These are phyloP conservation scores for Tyto alba DNA, from an alignment of 2,113 vertebrate species.

Conservation along the genomic window DNA sequence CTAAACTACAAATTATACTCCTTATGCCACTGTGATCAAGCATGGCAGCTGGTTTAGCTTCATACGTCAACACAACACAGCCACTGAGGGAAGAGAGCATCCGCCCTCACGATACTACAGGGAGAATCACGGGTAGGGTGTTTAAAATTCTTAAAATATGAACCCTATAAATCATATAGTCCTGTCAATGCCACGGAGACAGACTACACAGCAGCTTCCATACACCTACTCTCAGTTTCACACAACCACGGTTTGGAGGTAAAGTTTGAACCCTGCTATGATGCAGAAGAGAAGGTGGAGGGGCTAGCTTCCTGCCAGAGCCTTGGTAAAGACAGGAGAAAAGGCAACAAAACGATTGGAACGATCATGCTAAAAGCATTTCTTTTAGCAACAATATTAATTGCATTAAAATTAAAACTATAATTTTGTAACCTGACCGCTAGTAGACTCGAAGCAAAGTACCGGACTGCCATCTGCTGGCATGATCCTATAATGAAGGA, in stretches of 20 bases:
- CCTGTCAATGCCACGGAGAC: background rate
- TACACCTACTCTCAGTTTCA: background rate
- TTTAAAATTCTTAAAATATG: constrained; percentile 38
- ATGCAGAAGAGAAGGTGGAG: background rate
- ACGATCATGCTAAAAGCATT: background rate
- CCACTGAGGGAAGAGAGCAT: background rate
- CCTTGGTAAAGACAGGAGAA: background rate
- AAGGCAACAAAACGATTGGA: background rate
- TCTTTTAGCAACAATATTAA: background rate
- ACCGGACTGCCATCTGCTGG: constrained; percentile 74
- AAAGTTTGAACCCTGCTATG: background rate
- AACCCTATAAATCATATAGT: constrained; percentile 38
- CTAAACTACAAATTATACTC: constrained; percentile 14
- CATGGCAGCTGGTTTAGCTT: background rate
- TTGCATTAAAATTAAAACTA: background rate
- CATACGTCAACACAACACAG: background rate
- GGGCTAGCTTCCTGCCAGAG: background rate
- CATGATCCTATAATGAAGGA: background rate
- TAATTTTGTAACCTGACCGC: background rate
- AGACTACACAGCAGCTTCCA: background rate
- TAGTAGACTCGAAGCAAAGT: background rate
- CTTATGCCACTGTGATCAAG: background rate
- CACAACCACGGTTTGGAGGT: background rate
- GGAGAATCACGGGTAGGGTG: background rate
- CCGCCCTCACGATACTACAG: background rate